These are phyloP conservation scores for Acromyrmex charruanus DNA, from an alignment of 1,140 invertebrate species.

Conservation along the genomic window DNA sequence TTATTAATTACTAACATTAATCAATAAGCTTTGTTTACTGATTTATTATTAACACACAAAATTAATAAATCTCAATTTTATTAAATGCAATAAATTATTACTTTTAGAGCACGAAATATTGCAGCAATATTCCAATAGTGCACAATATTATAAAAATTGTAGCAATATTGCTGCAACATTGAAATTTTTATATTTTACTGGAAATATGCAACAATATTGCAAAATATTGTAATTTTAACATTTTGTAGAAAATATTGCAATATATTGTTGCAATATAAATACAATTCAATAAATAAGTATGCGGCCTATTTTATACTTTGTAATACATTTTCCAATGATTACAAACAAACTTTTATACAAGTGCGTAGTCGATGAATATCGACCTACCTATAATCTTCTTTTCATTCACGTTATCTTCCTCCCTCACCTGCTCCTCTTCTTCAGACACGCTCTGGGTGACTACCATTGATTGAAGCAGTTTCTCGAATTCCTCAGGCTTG, in stretches of 20 bases:
- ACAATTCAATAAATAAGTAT: too few species aligned
- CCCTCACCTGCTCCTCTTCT: slow-evolving; percentile 77
- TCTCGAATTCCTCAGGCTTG: slow-evolving; percentile 83
- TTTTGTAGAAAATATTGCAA: too few species aligned
- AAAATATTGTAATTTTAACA: too few species aligned
- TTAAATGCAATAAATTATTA: not conserved
- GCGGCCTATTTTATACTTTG: not conserved
- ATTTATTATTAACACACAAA: not conserved
- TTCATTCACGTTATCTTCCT: slow-evolving; percentile 71
- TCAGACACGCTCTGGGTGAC: slow-evolving; percentile 76
- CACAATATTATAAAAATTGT: too few species aligned
- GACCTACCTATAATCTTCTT: slow-evolving; percentile 65
- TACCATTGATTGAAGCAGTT: slow-evolving; percentile 82
- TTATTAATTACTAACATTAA: not conserved
- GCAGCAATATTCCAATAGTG: too few species aligned
- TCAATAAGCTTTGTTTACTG: not conserved
- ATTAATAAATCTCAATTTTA: not conserved
- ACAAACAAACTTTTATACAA: not conserved
- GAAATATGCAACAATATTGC: too few species aligned
- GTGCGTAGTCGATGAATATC: not conserved
- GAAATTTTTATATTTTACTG: too few species aligned
- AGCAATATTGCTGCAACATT: too few species aligned
- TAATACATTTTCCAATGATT: not conserved
- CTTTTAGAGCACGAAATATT: too few species aligned
- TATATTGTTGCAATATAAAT: too few species aligned